phyloP scores from a whole-genome alignment of 2,797 vertebrate genomes.

The Lindbergichthys nudifrons region DNA sequence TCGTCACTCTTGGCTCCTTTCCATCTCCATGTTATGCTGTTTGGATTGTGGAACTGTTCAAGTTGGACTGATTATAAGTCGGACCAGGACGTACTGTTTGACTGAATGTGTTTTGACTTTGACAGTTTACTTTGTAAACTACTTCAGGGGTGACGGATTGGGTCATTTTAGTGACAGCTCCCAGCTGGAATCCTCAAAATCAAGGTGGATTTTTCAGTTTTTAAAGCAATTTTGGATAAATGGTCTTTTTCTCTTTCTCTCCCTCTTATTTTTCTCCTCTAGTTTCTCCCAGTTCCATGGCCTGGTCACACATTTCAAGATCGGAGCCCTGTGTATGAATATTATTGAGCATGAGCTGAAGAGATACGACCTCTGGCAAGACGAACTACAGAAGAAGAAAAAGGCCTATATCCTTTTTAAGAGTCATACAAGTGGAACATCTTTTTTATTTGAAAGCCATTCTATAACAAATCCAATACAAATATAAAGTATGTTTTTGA shows the following conservation, averaged over 20 bases:
- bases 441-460: background rate
- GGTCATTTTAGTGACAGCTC: slow-evolving; percentile 57
- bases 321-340: slow-evolving; percentile 94
- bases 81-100: slow-evolving; percentile 58
- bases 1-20: slow-evolving; percentile 68
- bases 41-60: slow-evolving; percentile 65
- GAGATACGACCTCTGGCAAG: slow-evolving; percentile 94
- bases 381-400: slow-evolving; percentile 94
- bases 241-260: background rate
- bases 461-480: background rate
- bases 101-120: slow-evolving; percentile 68
- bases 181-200: slow-evolving; percentile 53
- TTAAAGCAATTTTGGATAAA: slow-evolving; percentile 59
- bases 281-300: slow-evolving; percentile 96
- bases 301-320: slow-evolving; percentile 94
- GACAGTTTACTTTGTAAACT: slow-evolving; percentile 63
- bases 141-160: slow-evolving; percentile 60
- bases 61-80: slow-evolving; percentile 65
- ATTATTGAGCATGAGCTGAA: slow-evolving; percentile 96
- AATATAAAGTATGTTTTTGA: background rate
- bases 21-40: slow-evolving; percentile 63
- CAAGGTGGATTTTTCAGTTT: slow-evolving; percentile 30
- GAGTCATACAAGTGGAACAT: background rate
- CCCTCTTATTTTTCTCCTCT: slow-evolving; percentile 47
- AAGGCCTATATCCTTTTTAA: slow-evolving; percentile 93